Conservation (phyloP, 2,797 vertebrate genomes). For the Tangara arthus region DNA sequence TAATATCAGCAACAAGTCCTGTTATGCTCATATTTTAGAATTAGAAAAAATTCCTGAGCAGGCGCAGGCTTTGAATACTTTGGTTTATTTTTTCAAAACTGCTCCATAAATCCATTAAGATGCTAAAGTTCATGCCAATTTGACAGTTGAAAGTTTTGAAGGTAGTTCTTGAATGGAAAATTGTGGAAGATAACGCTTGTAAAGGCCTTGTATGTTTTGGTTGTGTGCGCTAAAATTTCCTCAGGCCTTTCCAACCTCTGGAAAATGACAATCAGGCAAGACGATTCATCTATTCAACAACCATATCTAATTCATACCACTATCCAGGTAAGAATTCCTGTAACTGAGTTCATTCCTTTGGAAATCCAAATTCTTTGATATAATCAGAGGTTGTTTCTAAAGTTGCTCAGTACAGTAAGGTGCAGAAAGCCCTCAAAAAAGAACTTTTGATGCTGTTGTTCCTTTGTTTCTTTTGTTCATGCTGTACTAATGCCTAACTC, state of each 20-base stretch:
- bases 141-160: not conserved
- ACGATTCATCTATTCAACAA: not conserved
- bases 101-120: not conserved
- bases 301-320: not conserved
- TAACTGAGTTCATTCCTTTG: not conserved
- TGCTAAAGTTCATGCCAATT: not conserved
- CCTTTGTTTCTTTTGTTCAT: not conserved
- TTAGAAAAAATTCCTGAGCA: not conserved
- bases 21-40: not conserved
- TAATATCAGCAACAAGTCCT: not conserved
- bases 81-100: not conserved
- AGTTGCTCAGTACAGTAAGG: not conserved
- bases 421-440: not conserved
- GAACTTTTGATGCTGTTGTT: not conserved
- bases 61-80: not conserved
- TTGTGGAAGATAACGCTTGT: not conserved
- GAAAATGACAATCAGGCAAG: not conserved
- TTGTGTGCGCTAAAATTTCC: not conserved
- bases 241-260: not conserved
- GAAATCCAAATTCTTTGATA: not conserved
- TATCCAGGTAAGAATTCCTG: not conserved
- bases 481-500: not conserved
- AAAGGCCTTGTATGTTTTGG: not conserved
- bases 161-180: not conserved
- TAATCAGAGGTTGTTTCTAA: not conserved